Percentiles rank a stretch among this genome's conserved stretches.
Conservation (phyloP, 2,888 invertebrate genomes). For the Diarsia rubi region DNA sequence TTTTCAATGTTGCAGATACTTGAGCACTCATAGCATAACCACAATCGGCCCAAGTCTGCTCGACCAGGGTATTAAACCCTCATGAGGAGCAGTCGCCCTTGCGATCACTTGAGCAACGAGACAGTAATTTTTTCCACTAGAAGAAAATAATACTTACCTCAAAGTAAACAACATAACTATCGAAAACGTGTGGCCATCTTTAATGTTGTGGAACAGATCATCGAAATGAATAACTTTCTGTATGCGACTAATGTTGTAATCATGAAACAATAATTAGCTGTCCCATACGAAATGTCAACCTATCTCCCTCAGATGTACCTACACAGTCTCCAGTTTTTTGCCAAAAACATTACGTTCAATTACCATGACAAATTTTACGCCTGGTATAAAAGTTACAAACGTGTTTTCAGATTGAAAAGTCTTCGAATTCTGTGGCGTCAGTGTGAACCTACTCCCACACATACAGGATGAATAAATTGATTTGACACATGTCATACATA, state of each 20-base stretch:
- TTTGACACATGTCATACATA: constrained; percentile 13
- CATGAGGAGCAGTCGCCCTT: no score
- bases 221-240: not conserved
- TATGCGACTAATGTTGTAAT: not conserved
- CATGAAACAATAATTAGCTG: not conserved
- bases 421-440: constrained; percentile 17
- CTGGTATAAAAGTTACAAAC: not conserved
- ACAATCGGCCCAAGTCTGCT: no score
- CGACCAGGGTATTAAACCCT: no score
- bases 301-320: not conserved
- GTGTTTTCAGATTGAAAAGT: not conserved
- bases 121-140: no score
- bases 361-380: not conserved
- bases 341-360: not conserved
- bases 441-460: not conserved
- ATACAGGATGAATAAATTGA: not conserved
- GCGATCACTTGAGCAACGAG: no score
- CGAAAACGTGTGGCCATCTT: no score
- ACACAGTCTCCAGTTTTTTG: not conserved
- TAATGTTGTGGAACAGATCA: no score
- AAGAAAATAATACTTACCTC: no score
- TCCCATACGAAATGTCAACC: not conserved
- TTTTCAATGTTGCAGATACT: no score
- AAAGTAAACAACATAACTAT: no score
- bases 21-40: no score